Percentiles rank a stretch among this genome's conserved stretches.
These are phyloP conservation scores for Danio jaintianensis DNA, from an alignment of 2,797 vertebrate species.

Conservation along the genomic window DNA sequence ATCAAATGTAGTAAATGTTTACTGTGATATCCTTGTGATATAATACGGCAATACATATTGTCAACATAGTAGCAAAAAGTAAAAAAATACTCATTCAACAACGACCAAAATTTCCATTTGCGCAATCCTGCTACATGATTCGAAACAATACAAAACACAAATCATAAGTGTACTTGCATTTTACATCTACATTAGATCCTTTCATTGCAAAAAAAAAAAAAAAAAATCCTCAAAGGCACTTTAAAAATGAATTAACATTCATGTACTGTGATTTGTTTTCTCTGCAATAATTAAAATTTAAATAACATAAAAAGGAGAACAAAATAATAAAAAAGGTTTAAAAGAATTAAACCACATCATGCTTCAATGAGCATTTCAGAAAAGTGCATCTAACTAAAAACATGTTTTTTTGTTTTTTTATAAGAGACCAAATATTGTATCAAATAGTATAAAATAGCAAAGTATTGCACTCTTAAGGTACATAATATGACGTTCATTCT, in stretches of 20 bases:
- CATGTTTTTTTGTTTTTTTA: not conserved
- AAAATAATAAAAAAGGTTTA: not conserved
- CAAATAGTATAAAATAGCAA: slow-evolving; percentile 9
- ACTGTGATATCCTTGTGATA: not conserved
- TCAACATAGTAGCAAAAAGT: not conserved
- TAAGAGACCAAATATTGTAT: not conserved
- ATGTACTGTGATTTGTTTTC: not conserved
- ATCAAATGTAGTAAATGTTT: not conserved
- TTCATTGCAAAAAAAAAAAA: slow-evolving; percentile 16
- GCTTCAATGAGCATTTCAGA: too few species aligned
- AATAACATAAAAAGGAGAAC: not conserved
- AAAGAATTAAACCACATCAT: slow-evolving; percentile 45
- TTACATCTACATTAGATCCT: not conserved
- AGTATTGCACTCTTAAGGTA: slow-evolving; percentile 19
- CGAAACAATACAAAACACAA: not conserved
- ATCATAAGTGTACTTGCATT: not conserved
- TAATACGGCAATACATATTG: not conserved
- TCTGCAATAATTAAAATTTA: not conserved
- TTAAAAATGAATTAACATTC: not conserved
- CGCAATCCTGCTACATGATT: not conserved
- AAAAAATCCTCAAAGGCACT: slow-evolving; percentile 9
- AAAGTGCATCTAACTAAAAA: slow-evolving; percentile 23
- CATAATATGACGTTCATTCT: not conserved
- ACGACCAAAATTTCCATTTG: too few species aligned
- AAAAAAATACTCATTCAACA: not conserved